Evolutionary conservation across 2,888 invertebrate genomes (phyloP).

Genomic region (Drosophila stalkeri): DNA sequence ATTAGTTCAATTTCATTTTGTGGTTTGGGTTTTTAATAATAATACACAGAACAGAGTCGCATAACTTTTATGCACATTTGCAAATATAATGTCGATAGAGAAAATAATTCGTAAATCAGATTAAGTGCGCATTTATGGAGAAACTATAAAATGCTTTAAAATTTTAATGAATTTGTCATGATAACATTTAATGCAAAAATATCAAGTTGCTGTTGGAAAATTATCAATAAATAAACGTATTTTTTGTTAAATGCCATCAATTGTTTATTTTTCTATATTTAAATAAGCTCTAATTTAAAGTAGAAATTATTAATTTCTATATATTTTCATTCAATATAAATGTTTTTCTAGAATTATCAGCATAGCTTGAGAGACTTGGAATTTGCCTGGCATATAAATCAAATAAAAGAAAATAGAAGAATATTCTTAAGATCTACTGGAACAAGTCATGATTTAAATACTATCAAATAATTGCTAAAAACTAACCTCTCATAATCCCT

Average conservation of each 20-base stretch:
- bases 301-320: not conserved
- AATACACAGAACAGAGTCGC: not conserved
- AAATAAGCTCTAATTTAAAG: not conserved
- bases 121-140: not conserved
- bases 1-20: conserved; percentile 7
- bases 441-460: too few species aligned
- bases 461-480: too few species aligned
- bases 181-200: not conserved
- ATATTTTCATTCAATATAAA: too few species aligned
- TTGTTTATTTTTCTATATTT: not conserved
- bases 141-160: not conserved
- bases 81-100: not conserved
- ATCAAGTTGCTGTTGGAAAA: not conserved
- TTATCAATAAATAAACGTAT: too few species aligned
- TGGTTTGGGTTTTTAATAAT: not conserved
- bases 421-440: too few species aligned
- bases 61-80: not conserved
- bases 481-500: too few species aligned
- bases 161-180: not conserved
- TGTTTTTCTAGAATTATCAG: too few species aligned
- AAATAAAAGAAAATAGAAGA: too few species aligned
- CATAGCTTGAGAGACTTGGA: too few species aligned
- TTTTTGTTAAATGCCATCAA: not conserved
- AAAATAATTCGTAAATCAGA: not conserved
- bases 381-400: too few species aligned